Conservation (phyloP, 2,888 invertebrate genomes). For the Chironomus riparius region DNA sequence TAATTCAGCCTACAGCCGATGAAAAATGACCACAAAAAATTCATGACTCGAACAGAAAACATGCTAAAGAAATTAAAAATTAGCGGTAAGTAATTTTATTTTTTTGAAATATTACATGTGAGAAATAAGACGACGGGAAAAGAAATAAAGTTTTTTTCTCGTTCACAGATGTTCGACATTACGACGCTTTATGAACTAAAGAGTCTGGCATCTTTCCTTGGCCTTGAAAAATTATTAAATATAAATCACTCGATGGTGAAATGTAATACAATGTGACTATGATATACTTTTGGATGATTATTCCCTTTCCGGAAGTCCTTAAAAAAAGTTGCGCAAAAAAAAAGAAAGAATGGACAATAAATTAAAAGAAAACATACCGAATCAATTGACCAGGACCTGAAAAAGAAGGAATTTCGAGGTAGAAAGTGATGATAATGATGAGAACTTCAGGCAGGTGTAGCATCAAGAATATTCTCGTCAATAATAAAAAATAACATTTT, state of each 20-base stretch:
- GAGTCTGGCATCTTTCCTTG: constrained; percentile 1
- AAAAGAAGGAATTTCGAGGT: not conserved
- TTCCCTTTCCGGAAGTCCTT: not conserved
- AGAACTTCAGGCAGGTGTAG: constrained; percentile 4
- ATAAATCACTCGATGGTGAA: not conserved
- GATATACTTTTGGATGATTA: not conserved
- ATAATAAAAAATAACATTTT: constrained; percentile 2
- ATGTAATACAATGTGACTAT: not conserved
- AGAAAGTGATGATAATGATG: constrained; percentile 2
- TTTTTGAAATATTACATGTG: too few relatives aligned
- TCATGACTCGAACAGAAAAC: too few relatives aligned
- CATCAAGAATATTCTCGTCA: not conserved
- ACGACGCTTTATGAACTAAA: not conserved
- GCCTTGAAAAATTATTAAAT: not conserved
- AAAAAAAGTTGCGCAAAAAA: not conserved
- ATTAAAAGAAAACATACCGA: not conserved
- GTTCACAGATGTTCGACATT: constrained; percentile 9
- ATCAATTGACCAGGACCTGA: too few relatives aligned
- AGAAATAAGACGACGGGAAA: not conserved
- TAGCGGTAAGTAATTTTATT: too few relatives aligned
- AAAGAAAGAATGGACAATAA: not conserved
- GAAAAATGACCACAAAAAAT: too few relatives aligned
- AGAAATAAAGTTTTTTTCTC: not conserved
- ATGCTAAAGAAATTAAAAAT: too few relatives aligned
- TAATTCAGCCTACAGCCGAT: too few relatives aligned